Base-by-base conservation (phyloP, 2,113 vertebrate species). In the Mystacornis crossleyi region DNA sequence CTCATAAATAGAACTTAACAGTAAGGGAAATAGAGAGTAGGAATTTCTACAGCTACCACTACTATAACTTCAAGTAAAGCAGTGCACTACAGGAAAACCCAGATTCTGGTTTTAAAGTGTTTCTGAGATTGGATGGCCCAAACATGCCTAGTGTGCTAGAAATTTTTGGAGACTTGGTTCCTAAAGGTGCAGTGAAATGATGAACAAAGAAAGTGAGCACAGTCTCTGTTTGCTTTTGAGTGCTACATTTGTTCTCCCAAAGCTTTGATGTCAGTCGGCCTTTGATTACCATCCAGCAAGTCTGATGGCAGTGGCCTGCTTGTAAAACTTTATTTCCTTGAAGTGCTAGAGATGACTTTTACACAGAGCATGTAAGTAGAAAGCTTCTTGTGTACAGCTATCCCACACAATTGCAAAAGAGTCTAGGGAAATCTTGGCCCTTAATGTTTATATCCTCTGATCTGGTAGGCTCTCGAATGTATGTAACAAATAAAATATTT, bases 261-360 rank as follows among this genome's bases (percentile, higher is more conserved):
- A 71, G 14, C 51, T 89, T 93, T 92, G 47, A 72, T 69, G 50
- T 77, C 42, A n/a, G 28, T 48, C 4, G 4, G 36, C n/a, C 60
- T 95, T 95, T 86, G 54, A 65, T 90, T 95, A 57, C 38, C 9
- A 73, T 70, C 50, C 62, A 65, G 45, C 11, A 69, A 73, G 42
- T 40, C 42, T 74, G 51, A 86, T 78, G 48, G 18, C 20, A 81
- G 42, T 2, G 33, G 23, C 47, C 69, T 67, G 67, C 38, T 84
- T 91, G 91, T 81, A 65, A 45, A 87, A 81, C 47, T 90, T 81
- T 50, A 26, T 75, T 82, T 83, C 60, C 95, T 65, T 94, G 64
- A 83, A 86, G 60, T 18, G 5, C 18, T 62, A 78, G 65, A 71
- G 34, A 72, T 0, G 1, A 34, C 38, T 91, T 93, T 84, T 81